Evolutionary conservation across 2,888 invertebrate species (phyloP), one percentile per base, ranked within the genome.

Genomic region (Diplolepis rosae): DNA sequence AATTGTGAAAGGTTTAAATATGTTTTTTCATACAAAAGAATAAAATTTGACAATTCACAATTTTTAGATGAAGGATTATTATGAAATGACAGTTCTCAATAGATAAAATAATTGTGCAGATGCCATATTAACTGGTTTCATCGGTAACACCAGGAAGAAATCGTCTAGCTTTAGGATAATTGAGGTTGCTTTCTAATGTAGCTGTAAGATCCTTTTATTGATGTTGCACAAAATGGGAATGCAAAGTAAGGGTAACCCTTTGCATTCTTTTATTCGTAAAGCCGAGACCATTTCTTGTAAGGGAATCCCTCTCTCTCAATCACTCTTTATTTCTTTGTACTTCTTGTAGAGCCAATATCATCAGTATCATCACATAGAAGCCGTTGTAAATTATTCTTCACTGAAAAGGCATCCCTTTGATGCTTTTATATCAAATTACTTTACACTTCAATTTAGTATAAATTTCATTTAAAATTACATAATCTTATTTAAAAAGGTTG

Each of bases 91-190:
- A 50, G 24, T 11, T 9, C 24, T 4, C 11, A 50, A 24, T 2
- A 27, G 27, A 50, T 50, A 50, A 50, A 50, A 50, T 4, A 11
- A 2, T 50, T 50, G 9, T 50, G 5, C 50, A 76, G 80, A 80
- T 80, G 80, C 80, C 80, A 80, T 78, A 80, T 50, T 24, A 50
- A 22, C 50, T 50, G 50, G 22, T 50, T 22, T 27, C 50, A 11
- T 50, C 27, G 11, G 24, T 50, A 50, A 50, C 5, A 27, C 13
- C 24, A 24, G 22, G 9, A 51, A 22, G 51, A 24, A 15, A 51
- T 35, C 28, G 30, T n/a, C 32, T 51, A 13, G 51, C 30, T 56
- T 50, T 69, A 24, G 50, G n/a, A 39, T 69, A 69, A 69, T 69
- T 51, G 11, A 50, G 48, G 27, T 48, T 18, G 61, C 50, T 65